Evolutionary conservation across 2,888 invertebrate genomes (phyloP).

Genomic region (Schizotus pectinicornis): DNA sequence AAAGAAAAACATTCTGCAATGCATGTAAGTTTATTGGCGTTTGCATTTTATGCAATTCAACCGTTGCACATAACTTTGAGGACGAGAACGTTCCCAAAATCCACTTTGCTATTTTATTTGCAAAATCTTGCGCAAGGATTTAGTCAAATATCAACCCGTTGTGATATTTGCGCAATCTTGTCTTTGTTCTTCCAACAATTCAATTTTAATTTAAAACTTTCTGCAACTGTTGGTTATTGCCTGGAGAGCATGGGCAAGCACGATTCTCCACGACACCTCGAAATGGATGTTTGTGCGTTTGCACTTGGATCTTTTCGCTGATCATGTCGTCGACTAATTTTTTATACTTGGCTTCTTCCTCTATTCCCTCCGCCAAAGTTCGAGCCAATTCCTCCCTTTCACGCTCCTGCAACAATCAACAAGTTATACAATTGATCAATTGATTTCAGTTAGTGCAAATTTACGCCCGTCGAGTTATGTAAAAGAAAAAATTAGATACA

Average conservation of each 20-base stretch:
- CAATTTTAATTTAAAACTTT: no score
- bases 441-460: not conserved
- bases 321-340: slow-evolving; percentile 47
- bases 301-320: slow-evolving; percentile 33
- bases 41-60: no score
- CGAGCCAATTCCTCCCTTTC: slow-evolving; percentile 51
- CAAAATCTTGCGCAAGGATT: no score
- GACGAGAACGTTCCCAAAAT: no score
- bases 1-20: no score
- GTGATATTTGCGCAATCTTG: no score
- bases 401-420: slow-evolving; percentile 43
- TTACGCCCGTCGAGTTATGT: not conserved
- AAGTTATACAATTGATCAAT: not conserved
- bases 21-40: no score
- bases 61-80: no score
- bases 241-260: slow-evolving; percentile 12
- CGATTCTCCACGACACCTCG: slow-evolving; percentile 44
- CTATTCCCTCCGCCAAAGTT: slow-evolving; percentile 46
- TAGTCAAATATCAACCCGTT: no score
- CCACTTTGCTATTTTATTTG: no score
- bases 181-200: no score
- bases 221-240: no score
- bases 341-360: slow-evolving; percentile 51
- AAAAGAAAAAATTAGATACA: not conserved
- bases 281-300: slow-evolving; percentile 51